A percentile compares a stretch with the other conserved stretches of the same genome.
These are phyloP conservation scores for Heliconius congener DNA, from an alignment of 1,140 invertebrate genomes.

Conservation along the genomic window DNA sequence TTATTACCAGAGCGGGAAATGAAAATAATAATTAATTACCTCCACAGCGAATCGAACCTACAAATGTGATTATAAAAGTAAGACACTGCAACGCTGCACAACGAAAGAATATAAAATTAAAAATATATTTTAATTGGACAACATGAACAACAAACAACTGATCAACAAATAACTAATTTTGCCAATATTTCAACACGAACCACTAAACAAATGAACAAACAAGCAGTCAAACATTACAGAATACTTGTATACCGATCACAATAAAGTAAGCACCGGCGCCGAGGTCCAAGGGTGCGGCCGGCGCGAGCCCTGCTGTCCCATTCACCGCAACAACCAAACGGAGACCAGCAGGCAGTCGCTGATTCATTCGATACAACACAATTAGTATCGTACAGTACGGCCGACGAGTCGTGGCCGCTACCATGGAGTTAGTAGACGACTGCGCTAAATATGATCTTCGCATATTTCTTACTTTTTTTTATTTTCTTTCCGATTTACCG, in stretches of 20 bases:
- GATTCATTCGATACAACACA: conserved; percentile 27
- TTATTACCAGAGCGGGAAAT: too few species aligned
- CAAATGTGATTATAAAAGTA: too few species aligned
- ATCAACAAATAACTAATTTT: neutral
- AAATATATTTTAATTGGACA: too few species aligned
- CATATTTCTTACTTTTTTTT: too few species aligned
- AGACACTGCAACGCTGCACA: too few species aligned
- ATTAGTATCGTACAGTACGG: neutral
- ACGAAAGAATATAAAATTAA: too few species aligned
- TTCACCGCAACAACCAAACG: neutral
- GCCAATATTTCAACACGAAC: neutral
- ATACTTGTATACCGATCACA: neutral
- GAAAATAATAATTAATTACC: too few species aligned
- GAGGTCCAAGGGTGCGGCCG: neutral
- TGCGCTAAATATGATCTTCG: too few species aligned
- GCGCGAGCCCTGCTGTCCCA: neutral
- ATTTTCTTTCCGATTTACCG: too few species aligned
- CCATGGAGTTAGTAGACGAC: too few species aligned
- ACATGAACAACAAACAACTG: neutral
- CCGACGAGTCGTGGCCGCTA: too few species aligned
- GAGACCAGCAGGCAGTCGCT: conserved; percentile 8
- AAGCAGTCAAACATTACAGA: neutral
- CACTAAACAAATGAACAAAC: neutral
- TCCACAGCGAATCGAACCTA: too few species aligned
- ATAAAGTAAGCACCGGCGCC: neutral